A percentile compares a stretch with the other conserved stretches of the same genome.
Evolutionary conservation across 2,888 invertebrate genomes (phyloP).

Genomic region (Phasia obesa): DNA sequence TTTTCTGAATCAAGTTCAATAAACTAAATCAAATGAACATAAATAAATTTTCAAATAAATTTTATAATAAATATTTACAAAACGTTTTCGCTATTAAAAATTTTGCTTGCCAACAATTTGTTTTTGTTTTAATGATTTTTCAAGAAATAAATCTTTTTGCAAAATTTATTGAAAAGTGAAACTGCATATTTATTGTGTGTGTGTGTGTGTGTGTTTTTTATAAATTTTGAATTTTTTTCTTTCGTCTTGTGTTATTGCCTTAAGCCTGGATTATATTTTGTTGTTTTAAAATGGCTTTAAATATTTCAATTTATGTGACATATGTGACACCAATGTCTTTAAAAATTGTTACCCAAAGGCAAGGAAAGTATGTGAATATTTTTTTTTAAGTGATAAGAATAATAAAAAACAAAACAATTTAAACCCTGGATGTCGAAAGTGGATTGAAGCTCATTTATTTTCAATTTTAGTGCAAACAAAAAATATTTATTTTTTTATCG

Average conservation of each 20-base stretch:
- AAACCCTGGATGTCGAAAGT: neutral
- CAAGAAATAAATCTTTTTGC: neutral
- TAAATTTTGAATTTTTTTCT: conserved; percentile 10
- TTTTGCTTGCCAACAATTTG: conserved; percentile 32
- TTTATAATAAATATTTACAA: conserved; percentile 20
- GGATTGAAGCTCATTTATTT: too few relatives aligned
- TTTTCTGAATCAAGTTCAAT: conserved; percentile 40
- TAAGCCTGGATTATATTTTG: conserved; percentile 49
- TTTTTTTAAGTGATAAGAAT: conserved; percentile 11
- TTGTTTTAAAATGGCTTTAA: conserved; percentile 54
- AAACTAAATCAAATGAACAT: conserved; percentile 30
- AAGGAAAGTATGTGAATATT: conserved; percentile 4
- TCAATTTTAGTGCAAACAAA: too few relatives aligned
- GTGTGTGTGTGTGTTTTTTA: neutral
- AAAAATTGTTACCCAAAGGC: conserved; percentile 18
- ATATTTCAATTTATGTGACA: conserved; percentile 73
- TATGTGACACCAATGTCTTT: conserved; percentile 57
- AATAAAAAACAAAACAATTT: neutral
- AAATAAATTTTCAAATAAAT: too few relatives aligned
- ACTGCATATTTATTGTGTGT: conserved; percentile 22
- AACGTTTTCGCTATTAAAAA: neutral
- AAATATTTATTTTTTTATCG: too few relatives aligned
- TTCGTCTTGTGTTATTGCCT: conserved; percentile 1
- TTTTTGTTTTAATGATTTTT: conserved; percentile 5
- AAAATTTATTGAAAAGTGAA: conserved; percentile 50